Evolutionary conservation across 2,113 vertebrate species (phyloP), one percentile per base, ranked within the genome.

Genomic region (Cathartes aura): DNA sequence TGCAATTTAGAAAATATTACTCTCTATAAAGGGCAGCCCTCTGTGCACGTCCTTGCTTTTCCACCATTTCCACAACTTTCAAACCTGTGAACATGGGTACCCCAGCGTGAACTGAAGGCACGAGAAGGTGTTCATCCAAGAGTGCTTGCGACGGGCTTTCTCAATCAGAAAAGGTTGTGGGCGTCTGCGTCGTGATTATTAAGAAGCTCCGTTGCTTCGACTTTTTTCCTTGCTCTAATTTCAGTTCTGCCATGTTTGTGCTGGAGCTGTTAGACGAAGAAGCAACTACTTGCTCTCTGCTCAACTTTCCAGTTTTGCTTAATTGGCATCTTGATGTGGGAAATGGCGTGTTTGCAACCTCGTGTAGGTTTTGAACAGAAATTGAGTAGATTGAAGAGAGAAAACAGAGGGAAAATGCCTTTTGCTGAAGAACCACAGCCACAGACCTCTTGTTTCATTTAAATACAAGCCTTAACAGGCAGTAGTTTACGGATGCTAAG

Each of bases 71-170:
- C 27, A 20, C 42, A 15, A 4, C 23, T 63, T 63, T 32, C 42
- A 79, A 48, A 32, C 22, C 48, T 30, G 1, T 52, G 23, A 15
- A 7, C 0, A 3, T 24, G 7, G 23, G 11, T 34, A 34, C 15
- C 15, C 32, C 0, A 0, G 23, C 0, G 1, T 50, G 26, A 70
- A 38, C 30, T 11, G 30, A 55, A 45, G 79, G 48, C 52, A n/a
- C 1, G 0, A 53, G 22, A 24, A 53, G 48, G 9, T 30, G 17
- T 74, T 52, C 24, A 34, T 62, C 56, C 52, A 63, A 50, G 40
- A 50, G 23, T 17, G 29, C 53, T 62, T 63, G 12, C 15, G 3
- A 27, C 0, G 0, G 22, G 11, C 21, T 56, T 89, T 63, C 47
- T 43, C 26, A 29, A 5, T 56, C 47, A 36, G 67, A n/a, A 68